Evolutionary conservation across 2,113 vertebrate genomes (phyloP).

Genomic region (Pseudois nayaur): DNA sequence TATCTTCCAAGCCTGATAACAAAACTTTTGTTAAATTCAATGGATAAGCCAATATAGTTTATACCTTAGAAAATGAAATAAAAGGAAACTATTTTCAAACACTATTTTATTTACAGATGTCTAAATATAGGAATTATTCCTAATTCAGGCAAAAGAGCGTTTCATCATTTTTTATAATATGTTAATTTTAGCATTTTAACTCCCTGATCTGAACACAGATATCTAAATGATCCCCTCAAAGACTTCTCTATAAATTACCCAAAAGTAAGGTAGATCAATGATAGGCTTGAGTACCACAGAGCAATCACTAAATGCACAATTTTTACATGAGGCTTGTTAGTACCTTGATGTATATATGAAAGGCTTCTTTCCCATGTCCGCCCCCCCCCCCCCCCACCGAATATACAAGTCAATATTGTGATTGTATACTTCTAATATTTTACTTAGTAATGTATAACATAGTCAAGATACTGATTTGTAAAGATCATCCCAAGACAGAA

Average conservation of each 20-base stretch:
- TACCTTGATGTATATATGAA: neutral
- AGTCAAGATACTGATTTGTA: neutral
- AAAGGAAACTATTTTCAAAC: neutral
- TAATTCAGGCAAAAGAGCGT: neutral
- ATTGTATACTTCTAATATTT: neutral
- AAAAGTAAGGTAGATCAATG: neutral
- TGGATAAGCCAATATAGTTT: neutral
- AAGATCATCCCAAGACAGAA: neutral
- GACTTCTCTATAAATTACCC: neutral
- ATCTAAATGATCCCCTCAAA: neutral
- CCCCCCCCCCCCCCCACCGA: rapidly evolving
- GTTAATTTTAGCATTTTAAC: neutral
- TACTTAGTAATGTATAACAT: neutral
- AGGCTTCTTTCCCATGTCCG: neutral
- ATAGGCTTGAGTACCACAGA: neutral
- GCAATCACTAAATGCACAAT: neutral
- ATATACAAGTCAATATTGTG: neutral
- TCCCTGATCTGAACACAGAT: neutral
- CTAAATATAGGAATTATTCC: neutral
- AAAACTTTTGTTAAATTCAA: neutral
- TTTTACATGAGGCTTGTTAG: neutral
- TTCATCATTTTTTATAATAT: neutral
- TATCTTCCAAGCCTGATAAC: neutral
- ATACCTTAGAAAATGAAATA: neutral
- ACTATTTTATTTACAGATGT: neutral